Conservation (phyloP, 1,140 invertebrate genomes). For the Harpegnathos saltator region DNA sequence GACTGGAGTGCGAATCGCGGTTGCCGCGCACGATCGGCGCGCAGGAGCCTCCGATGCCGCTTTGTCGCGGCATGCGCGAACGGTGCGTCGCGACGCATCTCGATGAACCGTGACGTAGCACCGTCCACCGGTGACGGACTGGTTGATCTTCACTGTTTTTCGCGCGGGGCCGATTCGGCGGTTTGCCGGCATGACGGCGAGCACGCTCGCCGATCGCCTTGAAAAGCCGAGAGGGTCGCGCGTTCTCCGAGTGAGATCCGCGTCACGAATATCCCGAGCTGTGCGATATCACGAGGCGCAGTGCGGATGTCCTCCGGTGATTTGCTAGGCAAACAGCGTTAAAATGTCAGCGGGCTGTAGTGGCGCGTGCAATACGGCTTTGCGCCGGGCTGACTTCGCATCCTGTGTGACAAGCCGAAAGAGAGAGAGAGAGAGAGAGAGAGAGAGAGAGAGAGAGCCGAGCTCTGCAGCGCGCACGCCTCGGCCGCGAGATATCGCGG, state of each 20-base stretch:
- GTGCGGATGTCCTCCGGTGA: conserved; percentile 11
- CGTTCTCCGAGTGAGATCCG: too few relatives aligned
- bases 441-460: too few relatives aligned
- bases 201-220: background rate
- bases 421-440: too few relatives aligned
- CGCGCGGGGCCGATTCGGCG: conserved; percentile 27
- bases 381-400: too few relatives aligned
- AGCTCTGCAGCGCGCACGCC: too few relatives aligned
- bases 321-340: conserved; percentile 41
- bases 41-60: background rate
- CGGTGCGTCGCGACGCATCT: conserved; percentile 23
- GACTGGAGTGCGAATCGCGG: too few relatives aligned
- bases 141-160: conserved; percentile 49
- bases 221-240: too few relatives aligned
- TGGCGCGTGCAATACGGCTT: conserved; percentile 46
- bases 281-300: too few relatives aligned
- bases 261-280: too few relatives aligned
- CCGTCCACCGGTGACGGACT: conserved; percentile 18
- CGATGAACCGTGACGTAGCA: conserved; percentile 53
- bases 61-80: conserved; percentile 26
- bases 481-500: background rate
- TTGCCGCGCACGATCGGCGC: conserved; percentile 5
- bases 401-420: too few relatives aligned
- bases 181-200: background rate
- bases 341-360: conserved; percentile 8